Conservation (phyloP, 1,140 invertebrate genomes). For the Apis florea region DNA sequence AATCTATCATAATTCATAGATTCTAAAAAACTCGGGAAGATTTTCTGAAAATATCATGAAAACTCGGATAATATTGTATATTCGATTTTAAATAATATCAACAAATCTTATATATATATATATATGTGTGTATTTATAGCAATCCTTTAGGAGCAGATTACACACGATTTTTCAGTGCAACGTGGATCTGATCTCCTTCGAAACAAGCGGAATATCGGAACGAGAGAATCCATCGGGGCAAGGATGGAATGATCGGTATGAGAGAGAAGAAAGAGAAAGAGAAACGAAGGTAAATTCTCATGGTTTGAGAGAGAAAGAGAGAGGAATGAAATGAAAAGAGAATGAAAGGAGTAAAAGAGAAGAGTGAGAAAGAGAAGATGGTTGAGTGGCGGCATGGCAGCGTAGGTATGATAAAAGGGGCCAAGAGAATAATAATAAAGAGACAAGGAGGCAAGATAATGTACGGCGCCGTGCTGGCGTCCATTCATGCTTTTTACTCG, state of each 20-base stretch:
- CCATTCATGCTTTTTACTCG: conserved; percentile 73
- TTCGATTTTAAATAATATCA: background rate
- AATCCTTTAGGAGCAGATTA: conserved; percentile 20
- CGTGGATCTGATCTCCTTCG: conserved; percentile 30
- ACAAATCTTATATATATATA: background rate
- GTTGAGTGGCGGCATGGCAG: conserved; percentile 45
- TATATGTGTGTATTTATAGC: background rate
- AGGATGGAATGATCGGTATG: background rate
- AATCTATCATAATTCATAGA: too few species aligned
- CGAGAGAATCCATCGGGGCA: background rate
- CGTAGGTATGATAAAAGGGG: conserved; percentile 44
- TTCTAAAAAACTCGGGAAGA: too few species aligned
- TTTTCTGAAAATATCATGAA: too few species aligned
- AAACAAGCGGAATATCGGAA: conserved; percentile 11
- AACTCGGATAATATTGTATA: too few species aligned
- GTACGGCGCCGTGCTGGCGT: conserved; percentile 68
- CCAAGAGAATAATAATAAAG: conserved; percentile 66
- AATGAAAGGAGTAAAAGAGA: conserved; percentile 10
- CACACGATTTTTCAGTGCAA: conserved; percentile 30
- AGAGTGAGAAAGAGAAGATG: conserved; percentile 40
- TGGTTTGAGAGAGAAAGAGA: background rate
- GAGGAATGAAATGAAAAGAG: background rate
- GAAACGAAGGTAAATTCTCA: background rate
- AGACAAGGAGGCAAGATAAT: conserved; percentile 67
- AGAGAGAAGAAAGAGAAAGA: background rate